Evolutionary conservation across 2,113 vertebrate species (phyloP), one percentile per base, ranked within the genome.

Genomic region (Syrrhaptes paradoxus): DNA sequence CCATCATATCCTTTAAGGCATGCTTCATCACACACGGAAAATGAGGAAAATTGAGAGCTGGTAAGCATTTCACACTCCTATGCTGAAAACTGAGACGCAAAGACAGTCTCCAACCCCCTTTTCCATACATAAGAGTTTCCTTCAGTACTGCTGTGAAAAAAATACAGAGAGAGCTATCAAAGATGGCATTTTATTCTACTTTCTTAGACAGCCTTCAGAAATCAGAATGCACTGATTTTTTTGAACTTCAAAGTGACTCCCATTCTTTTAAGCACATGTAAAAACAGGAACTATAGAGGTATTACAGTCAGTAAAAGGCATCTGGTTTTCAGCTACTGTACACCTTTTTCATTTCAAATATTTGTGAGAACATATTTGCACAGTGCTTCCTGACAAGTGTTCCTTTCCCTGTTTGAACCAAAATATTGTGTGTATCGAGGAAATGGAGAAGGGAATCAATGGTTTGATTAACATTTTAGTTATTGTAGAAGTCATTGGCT

Each of bases 381-480:
- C 0, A 0, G 10, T 57, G 4, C 11, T 79, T 80, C 29, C 43
- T 51, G 24, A 80, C 17, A 87, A 90, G 58, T 22, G 22, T 49
- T 16, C 46, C 22, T 90, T 85, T 89, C 38, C n/a, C 26, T 86
- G 36, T 54, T 92, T 2, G 7, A 76, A 31, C 20, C 55, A 66
- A 90, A 88, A 62, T 75, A 41, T 26, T 65, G 6, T 34, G 10
- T 65, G n/a, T 38, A 25, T 43, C 89, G 48, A 12, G 62, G 61
- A 32, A 55, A 55, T 77, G 55, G 59, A 55, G 25, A 96, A 46
- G 17, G 28, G 54, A 95, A 89, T 59, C 18, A 9, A 63, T 72
- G 25, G 11, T 48, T 91, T 94, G 81, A 96, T 93, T 84, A 93
- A 89, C 94, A 85, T 93, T 89, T 77, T 94, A 90, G 93, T 93